phyloP scores from a whole-genome alignment of 2,888 invertebrate genomes.

The Agonopterix arenella region DNA sequence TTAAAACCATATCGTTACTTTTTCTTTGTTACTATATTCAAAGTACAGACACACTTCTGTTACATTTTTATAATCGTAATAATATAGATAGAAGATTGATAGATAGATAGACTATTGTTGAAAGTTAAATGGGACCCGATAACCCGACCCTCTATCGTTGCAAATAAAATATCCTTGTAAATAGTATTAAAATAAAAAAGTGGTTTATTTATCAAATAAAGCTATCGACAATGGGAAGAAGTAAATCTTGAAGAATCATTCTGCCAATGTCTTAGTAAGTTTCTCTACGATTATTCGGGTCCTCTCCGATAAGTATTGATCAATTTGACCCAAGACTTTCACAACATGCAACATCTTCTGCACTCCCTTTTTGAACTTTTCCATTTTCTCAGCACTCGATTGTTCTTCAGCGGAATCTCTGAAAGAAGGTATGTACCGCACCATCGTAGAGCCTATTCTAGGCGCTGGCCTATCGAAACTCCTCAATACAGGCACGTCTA shows the following conservation, averaged over 20 bases:
- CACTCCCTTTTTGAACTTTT: constrained; percentile 60
- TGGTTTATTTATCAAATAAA: too few species aligned
- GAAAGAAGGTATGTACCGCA: constrained; percentile 16
- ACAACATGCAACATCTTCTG: constrained; percentile 63
- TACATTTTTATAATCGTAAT: too few species aligned
- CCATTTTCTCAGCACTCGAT: constrained; percentile 59
- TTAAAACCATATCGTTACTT: too few species aligned
- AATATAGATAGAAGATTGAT: too few species aligned
- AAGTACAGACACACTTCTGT: too few species aligned
- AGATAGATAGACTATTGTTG: too few species aligned
- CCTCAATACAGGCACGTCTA: constrained; percentile 10
- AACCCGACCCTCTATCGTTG: too few species aligned
- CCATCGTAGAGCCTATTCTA: constrained; percentile 38
- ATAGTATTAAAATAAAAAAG: too few species aligned
- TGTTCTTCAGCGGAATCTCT: constrained; percentile 37
- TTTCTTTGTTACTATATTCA: too few species aligned
- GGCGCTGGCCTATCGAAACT: constrained; percentile 29
- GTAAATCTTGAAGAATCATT: constrained; percentile 12
- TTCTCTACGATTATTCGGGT: constrained; percentile 60
- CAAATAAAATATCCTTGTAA: too few species aligned
- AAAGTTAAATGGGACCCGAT: too few species aligned
- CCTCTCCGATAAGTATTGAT: constrained; percentile 60
- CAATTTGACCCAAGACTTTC: constrained; percentile 59
- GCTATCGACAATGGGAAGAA: too few species aligned
- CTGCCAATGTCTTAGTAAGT: constrained; percentile 52